A percentile compares a stretch with the other conserved stretches of the same genome.
phyloP scores from a whole-genome alignment of 2,888 invertebrate species.

The Catonia carolina region DNA sequence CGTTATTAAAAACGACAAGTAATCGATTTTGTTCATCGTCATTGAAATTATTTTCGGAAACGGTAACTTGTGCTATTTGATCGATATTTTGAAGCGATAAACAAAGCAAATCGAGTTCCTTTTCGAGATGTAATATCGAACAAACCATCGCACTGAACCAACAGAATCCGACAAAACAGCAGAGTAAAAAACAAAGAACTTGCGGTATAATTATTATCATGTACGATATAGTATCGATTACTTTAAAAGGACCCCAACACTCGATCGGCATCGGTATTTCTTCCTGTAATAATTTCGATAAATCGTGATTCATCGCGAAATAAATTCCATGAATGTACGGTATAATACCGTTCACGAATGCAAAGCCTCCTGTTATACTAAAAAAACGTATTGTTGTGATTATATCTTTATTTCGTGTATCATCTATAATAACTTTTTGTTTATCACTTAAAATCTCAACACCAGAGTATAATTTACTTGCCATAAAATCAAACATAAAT shows the following conservation, averaged over 20 bases:
- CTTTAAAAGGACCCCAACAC: not conserved
- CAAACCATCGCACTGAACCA: not conserved
- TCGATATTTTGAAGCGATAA: not conserved
- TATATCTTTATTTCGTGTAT: not conserved
- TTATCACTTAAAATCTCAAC: not conserved
- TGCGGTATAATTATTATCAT: not conserved
- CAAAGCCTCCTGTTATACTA: not conserved
- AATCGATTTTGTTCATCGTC: too few relatives aligned
- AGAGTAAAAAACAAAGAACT: not conserved
- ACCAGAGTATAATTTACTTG: not conserved
- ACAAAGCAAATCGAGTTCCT: conserved; percentile 1
- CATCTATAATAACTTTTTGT: not conserved
- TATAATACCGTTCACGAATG: not conserved
- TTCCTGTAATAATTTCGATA: not conserved
- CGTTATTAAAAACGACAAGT: too few relatives aligned
- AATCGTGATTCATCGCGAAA: not conserved
- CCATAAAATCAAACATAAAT: not conserved
- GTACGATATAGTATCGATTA: not conserved
- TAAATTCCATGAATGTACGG: not conserved
- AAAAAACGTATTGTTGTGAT: not conserved
- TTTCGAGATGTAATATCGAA: not conserved
- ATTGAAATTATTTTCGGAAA: too few relatives aligned
- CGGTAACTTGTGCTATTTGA: too few relatives aligned
- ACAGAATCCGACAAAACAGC: conserved; percentile 1
- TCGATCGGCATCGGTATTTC: conserved; percentile 4